A percentile compares a stretch with the other conserved stretches of the same genome.
phyloP scores from a whole-genome alignment of 2,797 vertebrate species.

The Naso thynnoides region DNA sequence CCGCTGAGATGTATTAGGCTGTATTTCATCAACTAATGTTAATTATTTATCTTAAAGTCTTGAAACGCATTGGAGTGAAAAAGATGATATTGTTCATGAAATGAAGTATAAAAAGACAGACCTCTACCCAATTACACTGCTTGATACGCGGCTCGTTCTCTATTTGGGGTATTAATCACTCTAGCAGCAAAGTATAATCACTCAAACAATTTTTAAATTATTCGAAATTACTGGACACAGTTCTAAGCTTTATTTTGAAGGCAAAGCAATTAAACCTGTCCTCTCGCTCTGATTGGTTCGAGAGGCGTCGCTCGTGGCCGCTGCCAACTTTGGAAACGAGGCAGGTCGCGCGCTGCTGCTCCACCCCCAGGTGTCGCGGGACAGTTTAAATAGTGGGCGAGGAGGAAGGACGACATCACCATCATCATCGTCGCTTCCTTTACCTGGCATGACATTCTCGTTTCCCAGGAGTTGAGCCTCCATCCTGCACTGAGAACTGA shows the following conservation, averaged over 20 bases:
- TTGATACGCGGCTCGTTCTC: too few species aligned
- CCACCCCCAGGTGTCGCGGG: conserved; percentile 63
- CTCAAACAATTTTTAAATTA: not conserved
- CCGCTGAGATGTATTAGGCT: too few species aligned
- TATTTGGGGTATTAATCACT: too few species aligned
- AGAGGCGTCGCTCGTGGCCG: not conserved
- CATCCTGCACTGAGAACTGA: conserved; percentile 51
- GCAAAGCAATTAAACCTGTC: not conserved
- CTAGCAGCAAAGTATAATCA: too few species aligned
- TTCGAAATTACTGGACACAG: not conserved
- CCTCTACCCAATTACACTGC: too few species aligned
- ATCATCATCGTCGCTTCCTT: conserved; percentile 40
- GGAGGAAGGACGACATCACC: conserved; percentile 33
- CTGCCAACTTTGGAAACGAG: conserved; percentile 39
- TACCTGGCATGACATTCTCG: conserved; percentile 56
- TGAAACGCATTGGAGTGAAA: too few species aligned
- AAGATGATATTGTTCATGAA: too few species aligned
- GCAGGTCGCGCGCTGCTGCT: conserved; percentile 26
- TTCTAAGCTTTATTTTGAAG: conserved; percentile 41
- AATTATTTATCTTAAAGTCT: too few species aligned
- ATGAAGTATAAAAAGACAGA: too few species aligned
- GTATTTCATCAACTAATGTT: too few species aligned
- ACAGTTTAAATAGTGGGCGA: conserved; percentile 66
- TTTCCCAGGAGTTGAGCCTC: conserved; percentile 43
- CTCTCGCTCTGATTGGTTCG: conserved; percentile 29